These are phyloP conservation scores for Guaruba guarouba DNA, from an alignment of 2,113 vertebrate genomes.

Conservation along the genomic window DNA sequence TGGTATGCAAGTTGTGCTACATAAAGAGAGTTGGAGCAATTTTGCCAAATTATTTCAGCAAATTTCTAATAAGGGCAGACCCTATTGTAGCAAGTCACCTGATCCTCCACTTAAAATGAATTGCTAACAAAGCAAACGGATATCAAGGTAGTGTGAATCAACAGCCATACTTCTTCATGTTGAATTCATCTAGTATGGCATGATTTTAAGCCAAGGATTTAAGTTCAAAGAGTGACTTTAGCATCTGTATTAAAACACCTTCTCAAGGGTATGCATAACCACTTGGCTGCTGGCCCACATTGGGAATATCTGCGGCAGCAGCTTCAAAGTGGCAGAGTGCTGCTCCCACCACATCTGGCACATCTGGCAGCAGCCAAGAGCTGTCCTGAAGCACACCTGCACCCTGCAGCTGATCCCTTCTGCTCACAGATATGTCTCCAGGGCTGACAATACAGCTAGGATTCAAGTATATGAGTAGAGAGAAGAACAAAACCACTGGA, in stretches of 20 bases:
- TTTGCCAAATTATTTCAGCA: neutral
- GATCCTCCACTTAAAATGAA: neutral
- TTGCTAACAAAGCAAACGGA: neutral
- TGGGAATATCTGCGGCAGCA: neutral
- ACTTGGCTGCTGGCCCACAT: neutral
- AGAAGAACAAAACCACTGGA: neutral
- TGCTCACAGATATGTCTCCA: fast-evolving
- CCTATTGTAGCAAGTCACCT: neutral
- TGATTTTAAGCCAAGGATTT: neutral
- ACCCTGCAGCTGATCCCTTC: neutral
- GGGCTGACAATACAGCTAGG: neutral
- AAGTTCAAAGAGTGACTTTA: constrained; percentile 33
- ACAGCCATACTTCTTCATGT: neutral
- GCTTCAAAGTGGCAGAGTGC: neutral
- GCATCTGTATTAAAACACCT: neutral
- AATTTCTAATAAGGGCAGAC: neutral
- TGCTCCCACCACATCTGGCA: neutral
- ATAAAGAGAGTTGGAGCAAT: neutral
- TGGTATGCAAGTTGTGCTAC: neutral
- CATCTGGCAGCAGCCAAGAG: neutral
- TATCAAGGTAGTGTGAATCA: neutral
- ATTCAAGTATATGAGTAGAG: fast-evolving
- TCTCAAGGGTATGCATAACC: neutral
- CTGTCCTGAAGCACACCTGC: neutral
- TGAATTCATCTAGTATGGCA: neutral